These are phyloP conservation scores for Andrena minutula DNA, from an alignment of 2,888 invertebrate species.

Conservation along the genomic window DNA sequence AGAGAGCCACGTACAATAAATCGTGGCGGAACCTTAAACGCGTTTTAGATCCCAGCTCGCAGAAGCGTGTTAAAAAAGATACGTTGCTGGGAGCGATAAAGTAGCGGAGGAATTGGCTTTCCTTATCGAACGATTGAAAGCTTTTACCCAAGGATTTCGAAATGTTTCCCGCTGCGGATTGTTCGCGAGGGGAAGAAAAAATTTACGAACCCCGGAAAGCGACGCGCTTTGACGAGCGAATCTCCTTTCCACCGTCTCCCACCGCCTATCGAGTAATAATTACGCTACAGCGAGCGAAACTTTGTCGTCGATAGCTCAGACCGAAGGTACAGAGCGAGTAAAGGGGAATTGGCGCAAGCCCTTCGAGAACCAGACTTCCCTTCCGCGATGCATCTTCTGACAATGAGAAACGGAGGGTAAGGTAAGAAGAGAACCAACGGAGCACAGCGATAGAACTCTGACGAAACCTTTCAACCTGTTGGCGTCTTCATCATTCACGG, in stretches of 20 bases:
- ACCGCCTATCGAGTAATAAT: slow-evolving; percentile 33
- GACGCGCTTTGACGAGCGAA: background rate
- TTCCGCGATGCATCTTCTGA: slow-evolving; percentile 5
- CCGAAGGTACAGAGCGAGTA: background rate
- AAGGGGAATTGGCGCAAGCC: slow-evolving; percentile 16
- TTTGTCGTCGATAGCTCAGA: slow-evolving; percentile 32
- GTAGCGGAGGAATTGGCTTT: slow-evolving; percentile 30
- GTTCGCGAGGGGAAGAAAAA: slow-evolving; percentile 21
- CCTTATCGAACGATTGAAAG: slow-evolving; percentile 51
- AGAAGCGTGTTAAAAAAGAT: slow-evolving; percentile 5
- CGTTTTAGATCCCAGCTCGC: background rate
- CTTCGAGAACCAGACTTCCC: slow-evolving; percentile 25
- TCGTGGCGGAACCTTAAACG: background rate
- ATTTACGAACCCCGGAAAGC: slow-evolving; percentile 15
- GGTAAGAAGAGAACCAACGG: background rate
- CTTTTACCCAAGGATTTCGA: slow-evolving; percentile 50
- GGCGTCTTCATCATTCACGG: background rate
- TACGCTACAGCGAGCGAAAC: slow-evolving; percentile 27
- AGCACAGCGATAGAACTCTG: background rate
- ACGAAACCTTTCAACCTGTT: slow-evolving; percentile 6
- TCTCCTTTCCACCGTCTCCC: slow-evolving; percentile 14
- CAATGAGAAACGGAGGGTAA: background rate
- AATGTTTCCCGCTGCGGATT: slow-evolving; percentile 33
- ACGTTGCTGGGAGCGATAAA: slow-evolving; percentile 37
- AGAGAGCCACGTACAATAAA: background rate